phyloP scores from a whole-genome alignment of 2,888 invertebrate species.

The Thalpophila matura region DNA sequence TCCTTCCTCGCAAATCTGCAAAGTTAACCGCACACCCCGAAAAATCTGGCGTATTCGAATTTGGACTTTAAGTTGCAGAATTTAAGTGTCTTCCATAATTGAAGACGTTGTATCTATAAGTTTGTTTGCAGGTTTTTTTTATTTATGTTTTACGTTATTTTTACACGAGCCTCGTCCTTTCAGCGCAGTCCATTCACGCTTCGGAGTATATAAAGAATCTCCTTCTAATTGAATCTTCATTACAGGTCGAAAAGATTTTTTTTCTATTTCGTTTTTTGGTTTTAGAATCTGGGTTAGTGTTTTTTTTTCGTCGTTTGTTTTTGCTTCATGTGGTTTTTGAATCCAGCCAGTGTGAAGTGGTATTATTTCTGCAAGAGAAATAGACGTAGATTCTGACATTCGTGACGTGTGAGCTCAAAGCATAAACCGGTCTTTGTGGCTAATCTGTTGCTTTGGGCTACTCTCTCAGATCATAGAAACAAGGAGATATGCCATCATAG shows the following conservation, averaged over 20 bases:
- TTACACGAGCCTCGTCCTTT: slow-evolving; percentile 69
- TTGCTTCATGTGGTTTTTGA: too few relatives aligned
- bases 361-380: not conserved
- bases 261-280: slow-evolving; percentile 63
- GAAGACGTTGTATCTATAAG: slow-evolving; percentile 18
- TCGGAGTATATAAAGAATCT: slow-evolving; percentile 65
- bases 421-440: not conserved
- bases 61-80: slow-evolving; percentile 3
- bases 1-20: slow-evolving; percentile 62
- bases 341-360: too few relatives aligned
- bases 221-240: slow-evolving; percentile 69
- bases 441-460: not conserved
- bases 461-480: too few relatives aligned
- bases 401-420: not conserved
- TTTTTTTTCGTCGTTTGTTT: slow-evolving; percentile 34
- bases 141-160: slow-evolving; percentile 77
- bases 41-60: slow-evolving; percentile 12
- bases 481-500: too few relatives aligned
- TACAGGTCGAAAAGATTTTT: slow-evolving; percentile 65
- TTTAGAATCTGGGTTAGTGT: slow-evolving; percentile 69
- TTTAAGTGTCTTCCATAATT: not conserved
- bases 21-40: slow-evolving; percentile 13
- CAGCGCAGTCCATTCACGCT: slow-evolving; percentile 73
- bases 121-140: slow-evolving; percentile 60
- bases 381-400: not conserved